phyloP scores from a whole-genome alignment of 2,113 vertebrate genomes.

The Dipodomys stephensi region DNA sequence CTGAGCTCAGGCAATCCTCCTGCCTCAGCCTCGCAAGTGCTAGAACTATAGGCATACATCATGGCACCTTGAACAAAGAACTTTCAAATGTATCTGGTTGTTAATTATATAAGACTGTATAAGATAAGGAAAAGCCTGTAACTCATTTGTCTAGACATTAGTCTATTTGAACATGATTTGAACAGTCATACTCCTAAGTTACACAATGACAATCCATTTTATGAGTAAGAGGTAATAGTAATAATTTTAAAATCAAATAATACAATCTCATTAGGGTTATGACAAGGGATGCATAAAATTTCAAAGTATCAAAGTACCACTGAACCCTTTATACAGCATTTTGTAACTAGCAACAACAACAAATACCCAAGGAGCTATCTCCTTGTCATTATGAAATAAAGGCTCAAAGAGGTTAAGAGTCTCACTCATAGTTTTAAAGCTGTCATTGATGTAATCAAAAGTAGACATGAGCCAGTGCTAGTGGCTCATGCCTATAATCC shows the following conservation, averaged over 20 bases:
- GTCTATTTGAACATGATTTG: neutral
- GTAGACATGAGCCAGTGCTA: neutral
- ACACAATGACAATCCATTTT: neutral
- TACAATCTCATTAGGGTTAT: neutral
- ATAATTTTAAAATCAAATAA: slow-evolving; percentile 19
- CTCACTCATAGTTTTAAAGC: slow-evolving; percentile 52
- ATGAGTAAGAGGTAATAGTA: slow-evolving; percentile 36
- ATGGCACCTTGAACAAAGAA: neutral
- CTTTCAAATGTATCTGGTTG: slow-evolving; percentile 26
- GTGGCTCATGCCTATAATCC: too few species aligned
- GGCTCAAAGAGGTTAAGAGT: neutral
- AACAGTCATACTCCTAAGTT: slow-evolving; percentile 13
- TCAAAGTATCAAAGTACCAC: slow-evolving; percentile 59
- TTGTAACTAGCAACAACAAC: slow-evolving; percentile 30
- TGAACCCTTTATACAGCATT: neutral
- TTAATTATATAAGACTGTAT: neutral
- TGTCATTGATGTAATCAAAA: slow-evolving; percentile 39
- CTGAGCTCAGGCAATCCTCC: neutral
- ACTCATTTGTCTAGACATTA: slow-evolving; percentile 7
- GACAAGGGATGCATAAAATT: slow-evolving; percentile 19
- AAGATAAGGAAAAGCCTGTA: neutral
- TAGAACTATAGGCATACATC: neutral
- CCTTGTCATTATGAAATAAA: slow-evolving; percentile 44
- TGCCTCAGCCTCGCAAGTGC: neutral
- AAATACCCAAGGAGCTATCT: slow-evolving; percentile 41